Percentiles rank a stretch among this genome's conserved stretches.
phyloP scores from a whole-genome alignment of 2,888 invertebrate species.

The Ethmia dodecea region DNA sequence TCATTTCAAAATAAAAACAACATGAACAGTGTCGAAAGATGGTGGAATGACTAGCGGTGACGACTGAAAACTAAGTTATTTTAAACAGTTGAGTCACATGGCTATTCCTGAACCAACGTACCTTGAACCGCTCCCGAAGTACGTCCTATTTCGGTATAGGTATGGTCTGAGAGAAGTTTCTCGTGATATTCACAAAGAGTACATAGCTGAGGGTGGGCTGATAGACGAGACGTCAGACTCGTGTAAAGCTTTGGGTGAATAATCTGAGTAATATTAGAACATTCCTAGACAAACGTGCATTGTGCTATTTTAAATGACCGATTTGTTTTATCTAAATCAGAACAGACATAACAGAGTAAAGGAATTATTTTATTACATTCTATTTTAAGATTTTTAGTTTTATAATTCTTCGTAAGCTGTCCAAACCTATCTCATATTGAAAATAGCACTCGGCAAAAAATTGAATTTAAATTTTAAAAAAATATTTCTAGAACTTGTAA shows the following conservation, averaged over 20 bases:
- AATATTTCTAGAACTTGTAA: too few species aligned
- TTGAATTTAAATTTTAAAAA: too few species aligned
- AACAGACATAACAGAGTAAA: too few species aligned
- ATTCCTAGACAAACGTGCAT: too few species aligned
- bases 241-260: conserved; percentile 7
- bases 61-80: conserved; percentile 50
- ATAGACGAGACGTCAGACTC: conserved; percentile 13
- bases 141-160: conserved; percentile 62
- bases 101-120: conserved; percentile 53
- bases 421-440: too few species aligned
- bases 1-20: too few species aligned
- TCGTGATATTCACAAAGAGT: conserved; percentile 26
- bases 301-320: too few species aligned
- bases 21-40: conserved; percentile 8
- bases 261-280: background rate
- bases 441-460: too few species aligned
- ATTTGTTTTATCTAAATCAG: too few species aligned
- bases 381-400: too few species aligned
- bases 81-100: conserved; percentile 50
- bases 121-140: conserved; percentile 63
- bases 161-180: conserved; percentile 49
- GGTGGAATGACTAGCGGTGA: conserved; percentile 4
- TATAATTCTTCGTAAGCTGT: too few species aligned
- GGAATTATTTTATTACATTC: too few species aligned
- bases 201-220: conserved; percentile 19